Evolutionary conservation across 2,888 invertebrate species (phyloP), one percentile per base, ranked within the genome.

Genomic region (Merodon equestris): DNA sequence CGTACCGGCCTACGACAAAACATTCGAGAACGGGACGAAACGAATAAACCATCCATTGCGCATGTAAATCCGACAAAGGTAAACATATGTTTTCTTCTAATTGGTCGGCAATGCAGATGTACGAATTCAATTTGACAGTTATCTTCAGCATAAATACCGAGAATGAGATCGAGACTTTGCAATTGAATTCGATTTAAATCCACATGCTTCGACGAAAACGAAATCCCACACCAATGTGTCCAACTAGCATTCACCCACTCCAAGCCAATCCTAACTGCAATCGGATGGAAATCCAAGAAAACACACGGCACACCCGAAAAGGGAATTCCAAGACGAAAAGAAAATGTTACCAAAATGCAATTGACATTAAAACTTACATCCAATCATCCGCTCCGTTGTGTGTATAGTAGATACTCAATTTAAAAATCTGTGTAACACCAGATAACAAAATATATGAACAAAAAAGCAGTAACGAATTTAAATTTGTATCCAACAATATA

Each of bases 41-140:
- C 3, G 15, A 61, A 44, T 36, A 9, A 13, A 15, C 36, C 48
- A 27, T 27, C 27, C 27, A 44, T 5, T 27, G 63, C 71, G 44
- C 44, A 54, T 34, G 47, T 47, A 14, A n/a, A 40, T 15, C 34
- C 1, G 13, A 71, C 1, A 14, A 51, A 36, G 71, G 34, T n/a
- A 17, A 54, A 42, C 56, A 71, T 47, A 54, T 63, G 36, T 50
- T 50, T 10, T 7, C 15, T 7, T 42, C 34, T 19, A 45, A 63
- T 40, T 44, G 9, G 64, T 64, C 73, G 73, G 66, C 36, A 63
- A 61, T 12, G 27, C 56, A 74, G 68, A 17, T 0, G 0, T 1
- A 10, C 15, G 36, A 74, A 68, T 74, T 74, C 56, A 74, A 68
- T 74, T 74, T 74, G 68, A 74, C 74, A 74, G 74, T 68, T 74